Percentiles rank a stretch among this genome's conserved stretches.
phyloP scores from a whole-genome alignment of 2,888 invertebrate genomes.

The Archaeoteleia sp. region DNA sequence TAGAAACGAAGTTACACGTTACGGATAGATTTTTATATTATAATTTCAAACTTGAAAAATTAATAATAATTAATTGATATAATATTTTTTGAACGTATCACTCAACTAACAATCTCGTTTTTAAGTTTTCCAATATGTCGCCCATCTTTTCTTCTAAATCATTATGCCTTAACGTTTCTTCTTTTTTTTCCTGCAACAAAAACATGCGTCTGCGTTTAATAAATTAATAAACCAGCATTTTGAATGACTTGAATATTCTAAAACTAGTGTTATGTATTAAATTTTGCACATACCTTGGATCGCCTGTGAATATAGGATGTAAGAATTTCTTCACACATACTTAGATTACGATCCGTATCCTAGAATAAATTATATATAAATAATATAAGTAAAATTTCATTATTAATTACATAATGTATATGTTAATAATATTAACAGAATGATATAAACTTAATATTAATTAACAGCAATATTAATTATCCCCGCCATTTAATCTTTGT shows the following conservation, averaged over 20 bases:
- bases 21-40: too few relatives aligned
- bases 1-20: too few relatives aligned
- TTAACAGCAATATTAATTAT: too few relatives aligned
- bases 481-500: too few relatives aligned
- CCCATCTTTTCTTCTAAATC: slow-evolving; percentile 32
- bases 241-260: not conserved
- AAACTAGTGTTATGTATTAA: not conserved
- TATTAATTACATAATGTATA: too few relatives aligned
- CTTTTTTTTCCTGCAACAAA: slow-evolving; percentile 32
- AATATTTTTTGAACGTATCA: slow-evolving; percentile 12
- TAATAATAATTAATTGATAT: too few relatives aligned
- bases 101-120: slow-evolving; percentile 28
- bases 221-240: not conserved
- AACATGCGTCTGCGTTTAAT: not conserved
- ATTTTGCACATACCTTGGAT: slow-evolving; percentile 57
- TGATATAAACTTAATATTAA: too few relatives aligned
- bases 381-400: too few relatives aligned
- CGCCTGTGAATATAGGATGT: slow-evolving; percentile 60
- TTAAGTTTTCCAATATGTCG: slow-evolving; percentile 37
- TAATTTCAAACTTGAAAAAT: too few relatives aligned
- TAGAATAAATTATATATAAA: slow-evolving; percentile 29
- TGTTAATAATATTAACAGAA: too few relatives aligned
- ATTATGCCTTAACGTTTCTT: slow-evolving; percentile 11
- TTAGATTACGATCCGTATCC: slow-evolving; percentile 66
- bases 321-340: slow-evolving; percentile 65